Base-by-base conservation (phyloP, 2,113 vertebrate genomes). In the mouse (Mus musculus) region DNA sequence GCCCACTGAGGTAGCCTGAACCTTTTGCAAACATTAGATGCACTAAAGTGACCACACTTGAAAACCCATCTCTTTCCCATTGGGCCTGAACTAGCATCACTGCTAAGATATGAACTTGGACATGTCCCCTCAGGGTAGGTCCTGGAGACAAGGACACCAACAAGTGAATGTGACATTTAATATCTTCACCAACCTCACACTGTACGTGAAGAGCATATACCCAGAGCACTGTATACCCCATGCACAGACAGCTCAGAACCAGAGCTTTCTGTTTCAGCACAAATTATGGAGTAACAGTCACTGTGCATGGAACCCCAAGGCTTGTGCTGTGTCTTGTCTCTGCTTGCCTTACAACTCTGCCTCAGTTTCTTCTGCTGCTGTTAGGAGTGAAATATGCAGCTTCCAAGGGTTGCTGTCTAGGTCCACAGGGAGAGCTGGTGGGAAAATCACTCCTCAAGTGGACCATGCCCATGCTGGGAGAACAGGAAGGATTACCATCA, bases 1-100 rank as follows among this genome's bases (percentile, higher is more conserved):
- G 84, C 90, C 86, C 56, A 78, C 65, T n/a, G n/a, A 92, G 97
- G 89, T 92, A 86, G 85, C 46, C 91, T 82, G 81, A 95, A 63
- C 90, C 75, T 24, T 6, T 72, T 5, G 1, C 9, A 59, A 56
- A 69, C 3, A 33, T 3, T 16, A 65, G 33, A 71, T 33, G 17
- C 24, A 46, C 36, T n/a, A 5, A 28, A 36, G 33, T 42, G 8
- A 0, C 28, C n/a, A 22, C 3, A 4, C 30, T 30, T 36, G 39
- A 39, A 81, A 75, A 33, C 4, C 39, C 20, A 11, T 3, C 4
- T n/a, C 19, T 52, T 33, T 88, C 75, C 91, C 22, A 7, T 2
- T 14, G 26, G 52, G 4, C 20, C 56, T 26, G 67, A 16, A 76
- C 28, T 11, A 9, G 0, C 17, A 28, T 42, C 39, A n/a, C 42